Percentiles rank a stretch among this genome's conserved stretches.
These are phyloP conservation scores for Psilopogon haemacephalus DNA, from an alignment of 2,113 vertebrate species.

Conservation along the genomic window DNA sequence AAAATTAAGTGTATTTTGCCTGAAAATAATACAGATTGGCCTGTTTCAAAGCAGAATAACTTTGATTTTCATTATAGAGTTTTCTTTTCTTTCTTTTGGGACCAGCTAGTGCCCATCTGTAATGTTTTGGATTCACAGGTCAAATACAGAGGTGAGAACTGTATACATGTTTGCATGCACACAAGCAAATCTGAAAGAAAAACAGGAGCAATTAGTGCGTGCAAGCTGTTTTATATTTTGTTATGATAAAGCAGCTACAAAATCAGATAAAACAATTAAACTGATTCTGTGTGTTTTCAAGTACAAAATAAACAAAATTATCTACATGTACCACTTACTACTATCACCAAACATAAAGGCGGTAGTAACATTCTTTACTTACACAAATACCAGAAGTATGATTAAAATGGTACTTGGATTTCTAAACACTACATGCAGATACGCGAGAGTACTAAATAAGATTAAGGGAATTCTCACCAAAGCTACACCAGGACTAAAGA, in stretches of 20 bases:
- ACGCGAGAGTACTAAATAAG: background rate
- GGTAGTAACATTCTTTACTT: background rate
- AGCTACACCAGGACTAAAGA: background rate
- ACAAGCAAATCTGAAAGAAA: background rate
- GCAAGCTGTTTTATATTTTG: background rate
- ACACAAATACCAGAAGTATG: background rate
- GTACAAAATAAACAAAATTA: background rate
- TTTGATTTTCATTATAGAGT: background rate
- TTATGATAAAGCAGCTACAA: background rate
- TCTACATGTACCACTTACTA: background rate
- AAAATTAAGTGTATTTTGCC: background rate
- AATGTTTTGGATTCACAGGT: background rate
- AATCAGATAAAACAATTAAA: background rate
- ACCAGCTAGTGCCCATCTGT: background rate
- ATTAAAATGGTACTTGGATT: background rate
- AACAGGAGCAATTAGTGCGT: background rate
- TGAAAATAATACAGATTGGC: background rate
- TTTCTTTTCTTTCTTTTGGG: background rate
- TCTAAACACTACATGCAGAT: background rate
- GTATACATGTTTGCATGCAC: accelerated
- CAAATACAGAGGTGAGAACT: background rate
- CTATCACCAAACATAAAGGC: background rate
- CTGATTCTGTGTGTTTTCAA: background rate
- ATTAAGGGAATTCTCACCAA: background rate
- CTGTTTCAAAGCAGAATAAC: background rate